Evolutionary conservation across 2,113 vertebrate species (phyloP).

Genomic region (Muscicapa adusta): DNA sequence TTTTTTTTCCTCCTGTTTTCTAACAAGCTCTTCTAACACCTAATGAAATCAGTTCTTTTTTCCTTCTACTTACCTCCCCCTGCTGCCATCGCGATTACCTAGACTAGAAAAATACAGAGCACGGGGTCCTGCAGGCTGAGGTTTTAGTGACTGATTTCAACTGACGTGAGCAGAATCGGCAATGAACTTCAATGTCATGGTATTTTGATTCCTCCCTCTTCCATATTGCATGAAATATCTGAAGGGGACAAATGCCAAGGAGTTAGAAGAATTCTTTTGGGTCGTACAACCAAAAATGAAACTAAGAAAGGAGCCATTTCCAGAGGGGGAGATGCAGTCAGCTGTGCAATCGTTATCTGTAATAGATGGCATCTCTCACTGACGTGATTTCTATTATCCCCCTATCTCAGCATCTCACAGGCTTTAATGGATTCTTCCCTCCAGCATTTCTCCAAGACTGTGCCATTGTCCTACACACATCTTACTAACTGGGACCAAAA

Average conservation of each 20-base stretch:
- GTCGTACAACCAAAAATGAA: slow-evolving; percentile 30
- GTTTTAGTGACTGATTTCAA: slow-evolving; percentile 57
- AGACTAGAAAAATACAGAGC: slow-evolving; percentile 56
- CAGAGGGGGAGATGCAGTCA: slow-evolving; percentile 45
- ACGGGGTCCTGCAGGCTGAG: slow-evolving; percentile 31
- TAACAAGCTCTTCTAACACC: slow-evolving; percentile 48
- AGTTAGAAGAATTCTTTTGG: slow-evolving; percentile 34
- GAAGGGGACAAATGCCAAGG: slow-evolving; percentile 11
- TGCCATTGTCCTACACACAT: background rate
- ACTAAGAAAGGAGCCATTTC: slow-evolving; percentile 56
- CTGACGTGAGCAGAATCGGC: slow-evolving; percentile 45
- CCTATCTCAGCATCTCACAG: slow-evolving; percentile 16
- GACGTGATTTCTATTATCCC: slow-evolving; percentile 23
- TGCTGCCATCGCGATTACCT: slow-evolving; percentile 44
- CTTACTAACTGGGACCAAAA: background rate
- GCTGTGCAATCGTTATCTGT: slow-evolving; percentile 26
- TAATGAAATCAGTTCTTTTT: slow-evolving; percentile 52
- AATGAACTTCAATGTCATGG: slow-evolving; percentile 54
- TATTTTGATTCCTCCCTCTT: slow-evolving; percentile 31
- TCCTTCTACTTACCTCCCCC: slow-evolving; percentile 64
- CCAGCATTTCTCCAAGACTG: background rate
- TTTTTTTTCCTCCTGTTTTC: background rate
- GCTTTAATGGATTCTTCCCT: slow-evolving; percentile 38
- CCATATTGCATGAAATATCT: background rate
- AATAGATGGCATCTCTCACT: slow-evolving; percentile 53